phyloP scores from a whole-genome alignment of 2,888 invertebrate species.

The Caenorhabditis angaria region DNA sequence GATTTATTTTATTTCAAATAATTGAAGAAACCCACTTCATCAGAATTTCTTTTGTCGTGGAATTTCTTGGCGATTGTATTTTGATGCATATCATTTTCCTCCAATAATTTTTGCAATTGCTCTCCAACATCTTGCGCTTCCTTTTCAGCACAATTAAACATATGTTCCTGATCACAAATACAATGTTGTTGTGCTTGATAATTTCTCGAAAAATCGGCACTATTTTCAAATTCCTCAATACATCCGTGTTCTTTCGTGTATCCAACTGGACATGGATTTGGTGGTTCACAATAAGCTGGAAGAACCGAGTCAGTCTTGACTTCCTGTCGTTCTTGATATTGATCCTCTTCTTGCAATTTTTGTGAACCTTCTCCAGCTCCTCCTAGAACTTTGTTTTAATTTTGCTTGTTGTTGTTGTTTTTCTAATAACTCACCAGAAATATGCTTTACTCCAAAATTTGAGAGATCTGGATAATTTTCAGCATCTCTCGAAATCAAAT shows the following conservation, averaged over 20 bases:
- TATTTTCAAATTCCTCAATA: conserved; percentile 78
- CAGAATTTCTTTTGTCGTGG: conserved; percentile 66
- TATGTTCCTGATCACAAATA: conserved; percentile 97
- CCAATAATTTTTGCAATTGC: conserved; percentile 62
- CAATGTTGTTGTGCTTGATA: conserved; percentile 92
- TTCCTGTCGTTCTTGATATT: conserved; percentile 69
- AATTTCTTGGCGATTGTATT: conserved; percentile 71
- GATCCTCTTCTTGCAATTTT: conserved; percentile 75
- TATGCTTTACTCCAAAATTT: conserved; percentile 67
- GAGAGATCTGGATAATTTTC: conserved; percentile 59
- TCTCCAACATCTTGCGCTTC: conserved; percentile 54
- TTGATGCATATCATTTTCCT: conserved; percentile 68
- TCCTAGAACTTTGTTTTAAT: conserved; percentile 72
- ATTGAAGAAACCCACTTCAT: conserved; percentile 30
- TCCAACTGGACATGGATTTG: conserved; percentile 96
- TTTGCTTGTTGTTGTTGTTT: too few species aligned
- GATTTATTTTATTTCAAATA: neutral
- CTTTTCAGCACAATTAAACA: conserved; percentile 71
- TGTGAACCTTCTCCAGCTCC: conserved; percentile 84
- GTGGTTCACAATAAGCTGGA: conserved; percentile 98
- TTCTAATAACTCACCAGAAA: conserved; percentile 63
- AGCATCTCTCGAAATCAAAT: conserved; percentile 65
- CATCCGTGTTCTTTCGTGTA: conserved; percentile 79
- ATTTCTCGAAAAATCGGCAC: conserved; percentile 90
- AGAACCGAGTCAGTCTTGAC: conserved; percentile 90